Base-by-base conservation (phyloP, 2,797 vertebrate genomes). In the Paramormyrops hopkinsi region DNA sequence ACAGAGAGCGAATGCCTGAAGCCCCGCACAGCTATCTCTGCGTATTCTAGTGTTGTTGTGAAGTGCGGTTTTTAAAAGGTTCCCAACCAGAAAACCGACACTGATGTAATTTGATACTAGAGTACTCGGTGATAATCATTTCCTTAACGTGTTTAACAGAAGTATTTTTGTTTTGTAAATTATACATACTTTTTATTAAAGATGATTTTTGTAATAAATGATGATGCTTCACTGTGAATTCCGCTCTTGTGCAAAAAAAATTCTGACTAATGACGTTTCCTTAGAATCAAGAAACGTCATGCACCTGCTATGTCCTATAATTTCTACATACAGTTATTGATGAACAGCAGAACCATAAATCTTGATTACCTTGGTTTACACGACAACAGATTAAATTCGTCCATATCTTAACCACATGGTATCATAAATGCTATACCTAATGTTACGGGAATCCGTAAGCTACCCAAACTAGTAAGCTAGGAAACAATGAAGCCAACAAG, bases 11-110 rank as follows among this genome's bases (percentile, higher is more conserved):
- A 44, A 90, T 0, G 90, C 44, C 90, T 25, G 92, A 54, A 91
- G 89, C 90, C 91, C 88, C 90, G 90, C 46, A 91, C 87, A 88
- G 88, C 94, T 93, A 90, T 96, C 92, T 93, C 95, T 93, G 93
- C 93, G 94, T 94, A 93, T 95, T 96, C 95, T 91, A 94, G 96
- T 96, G 96, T 97, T 96, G 95, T 94, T 96, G 97, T 99, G 98
- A 99, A 95, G 98, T 97, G 96, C 97, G 96, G 97, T 96, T 98
- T 98, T 97, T 97, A 98, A 99, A 98, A 96, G 98, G 95, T 96
- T 93, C 94, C 59, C 89, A 91, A 95, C 98, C 98, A 98, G 95
- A 97, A 95, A 97, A 97, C 96, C 95, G 97, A 93, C 96, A 98
- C 98, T 96, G 98, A 99, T 98, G 96, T 95, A 93, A 91, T 91